Base-by-base conservation (phyloP, 2,888 invertebrate species). In the Aquatica leii region DNA sequence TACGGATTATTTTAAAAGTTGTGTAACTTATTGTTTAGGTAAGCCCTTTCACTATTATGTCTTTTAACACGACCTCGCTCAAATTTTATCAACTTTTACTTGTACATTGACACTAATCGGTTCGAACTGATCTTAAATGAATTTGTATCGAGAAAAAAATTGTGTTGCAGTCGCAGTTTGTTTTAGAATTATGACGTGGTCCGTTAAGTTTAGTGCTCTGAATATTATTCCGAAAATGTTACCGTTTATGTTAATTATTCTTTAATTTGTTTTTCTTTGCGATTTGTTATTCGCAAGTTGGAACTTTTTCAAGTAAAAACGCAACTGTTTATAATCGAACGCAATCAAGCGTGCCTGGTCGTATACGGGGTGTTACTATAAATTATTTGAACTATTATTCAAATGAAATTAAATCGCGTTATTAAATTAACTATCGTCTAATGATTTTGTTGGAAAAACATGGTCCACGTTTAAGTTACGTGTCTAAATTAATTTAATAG, bases 181-280 rank as follows among this genome's bases (percentile, higher is more conserved):
- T 49, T 21, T 56, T 57, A 57, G 56, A 57, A 57, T 58, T 62
- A 54, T 59, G 21, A 34, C 51, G 48, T 54, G 63, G 59, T 63
- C 63, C 59, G 55, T 24, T 63, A 43, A 59, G 21, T 59, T 59
- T 59, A 51, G 54, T 63, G 63, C 63, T 63, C 63, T 63, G 63
- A 40, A 59, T 63, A 35, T 34, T 54, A 35, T 53, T 50, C 58
- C 50, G 49, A 37, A 37, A 37, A 37, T 37, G 2, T 37, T 37
- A 3, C 14, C 50, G 49, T 5, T 5, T 5, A 37, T 37, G 2
- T 37, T 37, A 3, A 2, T 24, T 24, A 24, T 2, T 24, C 34
- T 37, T 37, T 37, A 24, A 24, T 2, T 24, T 24, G 24, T 24
- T 24, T n/a, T n/a, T n/a, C n/a, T n/a, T n/a, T n/a, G n/a, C n/a